These are phyloP conservation scores for Thymelicus acteon DNA, from an alignment of 2,888 invertebrate genomes.

Conservation along the genomic window DNA sequence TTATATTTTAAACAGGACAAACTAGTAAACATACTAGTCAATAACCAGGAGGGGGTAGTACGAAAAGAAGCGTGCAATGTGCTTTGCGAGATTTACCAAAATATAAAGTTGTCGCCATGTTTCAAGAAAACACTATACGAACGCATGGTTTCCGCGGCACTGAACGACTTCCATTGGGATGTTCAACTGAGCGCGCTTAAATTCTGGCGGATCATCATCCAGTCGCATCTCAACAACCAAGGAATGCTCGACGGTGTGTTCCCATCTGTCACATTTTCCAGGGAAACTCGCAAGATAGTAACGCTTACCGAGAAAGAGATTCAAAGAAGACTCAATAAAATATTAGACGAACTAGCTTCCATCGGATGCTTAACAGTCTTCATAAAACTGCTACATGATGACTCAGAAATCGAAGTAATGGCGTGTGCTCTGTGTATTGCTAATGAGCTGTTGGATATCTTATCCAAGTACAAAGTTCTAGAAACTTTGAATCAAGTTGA, in stretches of 20 bases:
- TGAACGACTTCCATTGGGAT: slow-evolving; percentile 92
- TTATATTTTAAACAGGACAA: slow-evolving; percentile 66
- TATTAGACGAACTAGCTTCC: slow-evolving; percentile 87
- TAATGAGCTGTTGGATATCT: slow-evolving; percentile 77
- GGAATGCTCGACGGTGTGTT: slow-evolving; percentile 94
- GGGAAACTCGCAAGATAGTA: slow-evolving; percentile 91
- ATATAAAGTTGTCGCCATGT: slow-evolving; percentile 84
- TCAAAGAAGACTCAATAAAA: slow-evolving; percentile 86
- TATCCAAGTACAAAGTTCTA: slow-evolving; percentile 83
- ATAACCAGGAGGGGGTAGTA: slow-evolving; percentile 91
- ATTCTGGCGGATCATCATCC: slow-evolving; percentile 90
- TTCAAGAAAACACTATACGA: slow-evolving; percentile 85
- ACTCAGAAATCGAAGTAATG: slow-evolving; percentile 89
- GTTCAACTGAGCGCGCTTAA: slow-evolving; percentile 89
- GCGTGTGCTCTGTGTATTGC: slow-evolving; percentile 85
- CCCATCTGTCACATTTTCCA: slow-evolving; percentile 92
- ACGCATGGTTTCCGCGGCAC: slow-evolving; percentile 87
- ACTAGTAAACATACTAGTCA: slow-evolving; percentile 84
- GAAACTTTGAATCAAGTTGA: slow-evolving; percentile 57
- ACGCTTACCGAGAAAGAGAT: slow-evolving; percentile 88
- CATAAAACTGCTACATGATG: slow-evolving; percentile 87
- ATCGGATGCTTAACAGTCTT: slow-evolving; percentile 90
- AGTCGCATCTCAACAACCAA: slow-evolving; percentile 87
- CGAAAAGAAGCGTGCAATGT: slow-evolving; percentile 89
- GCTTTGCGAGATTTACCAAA: slow-evolving; percentile 87